These are phyloP conservation scores for Brachyhypopomus occidentalis DNA, from an alignment of 2,113 vertebrate genomes.

Conservation along the genomic window DNA sequence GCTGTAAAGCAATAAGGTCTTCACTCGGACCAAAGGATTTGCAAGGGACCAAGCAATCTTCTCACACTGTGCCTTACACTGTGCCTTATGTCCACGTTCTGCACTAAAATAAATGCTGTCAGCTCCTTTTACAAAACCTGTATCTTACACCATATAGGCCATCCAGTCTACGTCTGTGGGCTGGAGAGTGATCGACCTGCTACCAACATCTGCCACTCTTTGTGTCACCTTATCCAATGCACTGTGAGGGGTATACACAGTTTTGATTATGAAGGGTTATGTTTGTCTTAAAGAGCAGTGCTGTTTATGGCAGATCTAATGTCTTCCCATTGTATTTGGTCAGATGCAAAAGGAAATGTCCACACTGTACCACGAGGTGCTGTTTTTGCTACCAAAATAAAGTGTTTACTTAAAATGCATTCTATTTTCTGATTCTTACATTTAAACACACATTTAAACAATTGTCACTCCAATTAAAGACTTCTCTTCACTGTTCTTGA, in stretches of 20 bases:
- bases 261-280: constrained; percentile 45
- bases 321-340: constrained; percentile 41
- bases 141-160: constrained; percentile 56
- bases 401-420: constrained; percentile 70
- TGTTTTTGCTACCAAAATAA: constrained; percentile 76
- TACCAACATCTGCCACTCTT: constrained; percentile 38
- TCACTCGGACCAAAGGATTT: constrained; percentile 70
- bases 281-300: constrained; percentile 27
- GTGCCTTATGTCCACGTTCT: constrained; percentile 33
- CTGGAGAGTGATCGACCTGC: constrained; percentile 46
- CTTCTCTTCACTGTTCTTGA: too few relatives aligned
- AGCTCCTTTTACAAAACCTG: constrained; percentile 46
- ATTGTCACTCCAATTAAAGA: too few relatives aligned
- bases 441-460: too few relatives aligned
- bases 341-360: constrained; percentile 64
- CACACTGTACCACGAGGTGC: constrained; percentile 66
- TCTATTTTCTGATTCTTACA: neutral
- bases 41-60: constrained; percentile 74
- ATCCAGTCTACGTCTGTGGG: constrained; percentile 27
- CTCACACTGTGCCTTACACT: constrained; percentile 61
- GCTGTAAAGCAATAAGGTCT: constrained; percentile 61
- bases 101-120: constrained; percentile 56
- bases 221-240: constrained; percentile 21
- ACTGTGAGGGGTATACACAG: constrained; percentile 22
- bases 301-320: constrained; percentile 58